A percentile compares a stretch with the other conserved stretches of the same genome.
Evolutionary conservation across 2,113 vertebrate species (phyloP).

Genomic region (Gymnorhina tibicen): DNA sequence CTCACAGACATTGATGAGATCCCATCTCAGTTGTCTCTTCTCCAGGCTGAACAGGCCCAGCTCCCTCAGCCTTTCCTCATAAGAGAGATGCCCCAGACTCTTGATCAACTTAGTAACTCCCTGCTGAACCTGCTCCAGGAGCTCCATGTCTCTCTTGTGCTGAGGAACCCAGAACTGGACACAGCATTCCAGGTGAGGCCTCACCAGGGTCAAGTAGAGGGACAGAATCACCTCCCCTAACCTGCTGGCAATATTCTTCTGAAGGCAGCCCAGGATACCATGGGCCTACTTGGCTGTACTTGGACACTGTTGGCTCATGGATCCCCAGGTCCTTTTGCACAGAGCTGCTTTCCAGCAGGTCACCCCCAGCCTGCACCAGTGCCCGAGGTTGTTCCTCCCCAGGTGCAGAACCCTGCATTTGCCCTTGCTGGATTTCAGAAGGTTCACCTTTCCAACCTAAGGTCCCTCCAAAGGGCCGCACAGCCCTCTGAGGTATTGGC

Average conservation of each 20-base stretch:
- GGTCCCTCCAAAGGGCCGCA: background rate
- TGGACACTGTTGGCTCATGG: too few species aligned
- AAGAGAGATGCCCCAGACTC: background rate
- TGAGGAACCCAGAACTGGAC: background rate
- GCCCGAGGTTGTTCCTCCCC: accelerated
- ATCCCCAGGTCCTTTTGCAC: too few species aligned
- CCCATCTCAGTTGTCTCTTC: background rate
- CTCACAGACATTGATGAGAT: background rate
- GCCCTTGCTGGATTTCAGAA: background rate
- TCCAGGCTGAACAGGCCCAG: background rate
- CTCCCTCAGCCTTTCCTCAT: background rate
- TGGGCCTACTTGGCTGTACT: background rate
- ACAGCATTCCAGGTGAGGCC: background rate
- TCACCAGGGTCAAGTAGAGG: background rate
- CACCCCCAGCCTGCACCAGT: too few species aligned
- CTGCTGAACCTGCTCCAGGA: background rate
- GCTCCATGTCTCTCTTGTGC: background rate
- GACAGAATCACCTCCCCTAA: background rate
- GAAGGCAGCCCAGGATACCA: background rate
- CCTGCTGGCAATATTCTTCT: background rate
- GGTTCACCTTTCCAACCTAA: background rate
- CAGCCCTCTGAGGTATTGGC: background rate
- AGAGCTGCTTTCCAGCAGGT: background rate
- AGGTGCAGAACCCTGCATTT: background rate
- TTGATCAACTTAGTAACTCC: too few species aligned